These are phyloP conservation scores for Odontomachus brunneus DNA, from an alignment of 1,140 invertebrate genomes.

Conservation along the genomic window DNA sequence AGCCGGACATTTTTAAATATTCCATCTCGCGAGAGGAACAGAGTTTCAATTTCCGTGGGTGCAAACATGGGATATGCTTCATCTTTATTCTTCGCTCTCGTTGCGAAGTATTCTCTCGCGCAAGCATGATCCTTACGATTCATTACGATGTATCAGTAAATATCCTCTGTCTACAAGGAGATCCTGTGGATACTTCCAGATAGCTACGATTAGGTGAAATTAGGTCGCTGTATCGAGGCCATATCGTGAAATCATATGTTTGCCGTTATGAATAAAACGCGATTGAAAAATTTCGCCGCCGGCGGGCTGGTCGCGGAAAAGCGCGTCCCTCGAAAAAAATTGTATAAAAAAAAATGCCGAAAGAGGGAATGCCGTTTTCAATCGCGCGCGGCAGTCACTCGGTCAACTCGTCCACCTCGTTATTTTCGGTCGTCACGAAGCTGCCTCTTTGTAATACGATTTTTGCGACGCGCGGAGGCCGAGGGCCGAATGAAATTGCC, in stretches of 20 bases:
- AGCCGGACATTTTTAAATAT: slow-evolving; percentile 37
- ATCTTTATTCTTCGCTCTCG: not conserved
- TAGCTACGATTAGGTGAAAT: not conserved
- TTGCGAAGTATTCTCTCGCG: slow-evolving; percentile 2
- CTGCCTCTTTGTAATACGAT: slow-evolving; percentile 56
- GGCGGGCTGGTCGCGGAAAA: not conserved
- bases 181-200: not conserved
- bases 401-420: slow-evolving; percentile 39
- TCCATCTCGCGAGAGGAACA: slow-evolving; percentile 35
- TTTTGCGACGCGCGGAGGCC: slow-evolving; percentile 47
- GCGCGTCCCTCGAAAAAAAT: slow-evolving; percentile 20
- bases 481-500: slow-evolving; percentile 64
- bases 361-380: slow-evolving; percentile 35
- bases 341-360: slow-evolving; percentile 45
- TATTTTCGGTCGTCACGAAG: slow-evolving; percentile 56
- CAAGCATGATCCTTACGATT: slow-evolving; percentile 11
- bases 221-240: not conserved
- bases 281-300: not conserved
- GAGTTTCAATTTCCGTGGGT: slow-evolving; percentile 30
- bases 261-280: slow-evolving; percentile 9
- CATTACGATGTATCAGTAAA: not conserved
- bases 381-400: slow-evolving; percentile 24
- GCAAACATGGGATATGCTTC: slow-evolving; percentile 33
- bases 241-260: not conserved
- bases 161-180: not conserved